Evolutionary conservation across 2,888 invertebrate species (phyloP), one percentile per base, ranked within the genome.

Genomic region (Melinaea menophilus): DNA sequence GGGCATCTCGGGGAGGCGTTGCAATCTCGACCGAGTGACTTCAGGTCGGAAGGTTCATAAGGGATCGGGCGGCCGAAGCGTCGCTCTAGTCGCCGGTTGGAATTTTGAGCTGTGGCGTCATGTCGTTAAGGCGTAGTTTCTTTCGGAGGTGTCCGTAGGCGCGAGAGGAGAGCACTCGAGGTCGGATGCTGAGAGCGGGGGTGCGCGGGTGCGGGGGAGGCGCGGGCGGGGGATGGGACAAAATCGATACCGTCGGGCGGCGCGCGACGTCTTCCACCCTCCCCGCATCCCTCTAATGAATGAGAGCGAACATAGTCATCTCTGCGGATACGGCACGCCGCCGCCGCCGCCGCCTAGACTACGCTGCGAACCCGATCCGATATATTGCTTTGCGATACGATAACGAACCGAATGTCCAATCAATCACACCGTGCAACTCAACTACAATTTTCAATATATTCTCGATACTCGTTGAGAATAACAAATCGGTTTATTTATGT

Each of bases 131-230:
- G 90, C 86, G 86, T 84, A 88, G 80, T 86, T 89, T 88, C 84
- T 86, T 84, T 88, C 82, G 88, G 81, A 85, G 88, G 85, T 86
- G 88, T 84, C 85, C 82, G 84, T 88, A 88, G 88, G 88, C 87
- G 86, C 88, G 88, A 87, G 86, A 86, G 87, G 86, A 90, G 89
- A 89, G 88, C 88, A 88, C 90, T 90, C 89, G 90, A 89, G 89
- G 88, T 89, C 86, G 90, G 90, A 90, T 88, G 90, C 89, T 90
- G 90, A 87, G 88, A 84, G 85, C 84, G 85, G 81, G 78, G 81
- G 72, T 73, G 85, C 84, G 85, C 81, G 78, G 81, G 72, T 73
- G 79, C 70, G 80, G 76, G 73, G 80, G 72, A 73, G 74, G 80
- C 75, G 82, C 79, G 82, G 81, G 79, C 78, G 79, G 80, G 76